These are phyloP conservation scores for Micromys minutus DNA, from an alignment of 2,113 vertebrate species.

Conservation along the genomic window DNA sequence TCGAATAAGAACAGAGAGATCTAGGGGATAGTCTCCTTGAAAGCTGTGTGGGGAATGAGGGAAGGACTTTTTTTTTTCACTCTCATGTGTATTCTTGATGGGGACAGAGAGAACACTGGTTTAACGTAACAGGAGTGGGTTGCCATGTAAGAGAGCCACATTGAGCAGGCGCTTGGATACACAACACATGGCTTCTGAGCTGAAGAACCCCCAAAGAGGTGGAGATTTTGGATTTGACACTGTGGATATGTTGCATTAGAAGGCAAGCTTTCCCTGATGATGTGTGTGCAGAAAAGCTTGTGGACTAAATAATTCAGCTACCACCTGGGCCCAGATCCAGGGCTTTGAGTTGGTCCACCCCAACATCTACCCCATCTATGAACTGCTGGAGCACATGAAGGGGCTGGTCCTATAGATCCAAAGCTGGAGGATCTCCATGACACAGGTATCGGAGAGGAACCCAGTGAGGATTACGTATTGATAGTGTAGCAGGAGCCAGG, in stretches of 20 bases:
- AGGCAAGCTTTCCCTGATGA: not conserved
- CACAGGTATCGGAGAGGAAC: not conserved
- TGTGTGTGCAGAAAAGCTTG: not conserved
- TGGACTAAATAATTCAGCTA: not conserved
- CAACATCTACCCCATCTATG: not conserved
- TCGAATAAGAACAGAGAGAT: conserved; percentile 13
- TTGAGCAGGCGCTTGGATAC: conserved; percentile 43
- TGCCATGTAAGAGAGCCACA: conserved; percentile 21
- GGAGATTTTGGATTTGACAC: conserved; percentile 38
- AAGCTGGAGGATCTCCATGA: not conserved
- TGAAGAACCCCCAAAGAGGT: not conserved
- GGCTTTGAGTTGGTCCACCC: not conserved
- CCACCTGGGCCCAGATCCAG: not conserved
- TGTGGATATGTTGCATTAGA: not conserved
- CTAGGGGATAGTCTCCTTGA: not conserved
- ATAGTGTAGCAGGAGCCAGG: not conserved
- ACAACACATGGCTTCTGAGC: conserved; percentile 42
- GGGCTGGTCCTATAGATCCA: not conserved
- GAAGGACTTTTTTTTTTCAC: conserved; percentile 34
- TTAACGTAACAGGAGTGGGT: conserved; percentile 17
- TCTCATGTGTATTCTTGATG: conserved; percentile 47
- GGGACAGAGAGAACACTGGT: conserved; percentile 37
- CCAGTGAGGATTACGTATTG: not conserved
- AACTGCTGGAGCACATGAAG: not conserved
- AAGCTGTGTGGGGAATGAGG: conserved; percentile 5